These are phyloP conservation scores for Serrognathus titanus DNA, from an alignment of 2,888 invertebrate species.

Conservation along the genomic window DNA sequence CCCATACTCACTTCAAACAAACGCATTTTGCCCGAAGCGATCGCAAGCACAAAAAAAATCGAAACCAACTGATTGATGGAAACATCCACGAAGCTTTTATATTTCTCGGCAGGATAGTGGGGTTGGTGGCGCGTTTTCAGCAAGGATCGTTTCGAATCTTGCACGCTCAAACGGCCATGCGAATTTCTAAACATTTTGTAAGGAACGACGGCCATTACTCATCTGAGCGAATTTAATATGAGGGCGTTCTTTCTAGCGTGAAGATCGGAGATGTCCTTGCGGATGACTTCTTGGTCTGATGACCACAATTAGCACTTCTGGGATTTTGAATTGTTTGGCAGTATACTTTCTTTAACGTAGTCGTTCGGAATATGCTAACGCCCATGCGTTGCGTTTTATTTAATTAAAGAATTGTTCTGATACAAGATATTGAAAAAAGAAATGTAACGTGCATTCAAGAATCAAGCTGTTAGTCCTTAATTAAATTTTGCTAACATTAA, in stretches of 20 bases:
- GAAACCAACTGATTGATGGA: constrained; percentile 21
- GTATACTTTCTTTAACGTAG: too few species aligned
- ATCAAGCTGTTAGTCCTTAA: too few species aligned
- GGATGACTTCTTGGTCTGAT: constrained; percentile 38
- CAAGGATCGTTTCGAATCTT: constrained; percentile 37
- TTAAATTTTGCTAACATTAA: too few species aligned
- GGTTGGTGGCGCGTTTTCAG: constrained; percentile 32
- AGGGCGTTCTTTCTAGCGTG: constrained; percentile 42
- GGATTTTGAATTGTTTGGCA: constrained; percentile 14
- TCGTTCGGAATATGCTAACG: too few species aligned
- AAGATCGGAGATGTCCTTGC: constrained; percentile 49
- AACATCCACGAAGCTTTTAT: constrained; percentile 25
- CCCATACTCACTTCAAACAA: constrained; percentile 17
- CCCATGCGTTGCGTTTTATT: too few species aligned
- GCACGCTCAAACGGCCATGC: constrained; percentile 27
- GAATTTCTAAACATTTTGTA: constrained; percentile 25
- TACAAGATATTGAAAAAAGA: too few species aligned
- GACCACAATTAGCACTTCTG: constrained; percentile 36
- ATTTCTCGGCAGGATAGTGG: constrained; percentile 23
- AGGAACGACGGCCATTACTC: constrained; percentile 26
- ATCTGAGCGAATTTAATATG: constrained; percentile 34
- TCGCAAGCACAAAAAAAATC: constrained; percentile 2
- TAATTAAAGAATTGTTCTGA: too few species aligned
- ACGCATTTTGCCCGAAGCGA: constrained; percentile 15
- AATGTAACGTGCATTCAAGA: too few species aligned